Evolutionary conservation across 2,113 vertebrate species (phyloP).

Genomic region (Regulus satrapa): DNA sequence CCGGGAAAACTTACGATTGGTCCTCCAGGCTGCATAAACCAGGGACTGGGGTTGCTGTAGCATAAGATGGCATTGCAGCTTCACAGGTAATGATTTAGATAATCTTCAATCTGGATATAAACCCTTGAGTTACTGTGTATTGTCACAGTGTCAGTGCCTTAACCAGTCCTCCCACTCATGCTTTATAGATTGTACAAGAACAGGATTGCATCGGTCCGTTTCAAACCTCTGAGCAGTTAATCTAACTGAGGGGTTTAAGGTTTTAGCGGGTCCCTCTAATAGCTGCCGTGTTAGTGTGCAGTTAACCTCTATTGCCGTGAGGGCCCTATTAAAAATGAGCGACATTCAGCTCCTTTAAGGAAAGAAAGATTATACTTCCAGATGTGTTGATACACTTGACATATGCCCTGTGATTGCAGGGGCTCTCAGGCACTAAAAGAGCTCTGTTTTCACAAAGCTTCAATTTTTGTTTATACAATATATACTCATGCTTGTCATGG

Average conservation of each 20-base stretch:
- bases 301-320: constrained; percentile 59
- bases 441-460: background rate
- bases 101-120: background rate
- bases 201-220: background rate
- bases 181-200: constrained; percentile 1
- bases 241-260: constrained; percentile 45
- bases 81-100: constrained; percentile 1
- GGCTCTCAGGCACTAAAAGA: background rate
- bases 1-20: background rate
- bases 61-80: background rate
- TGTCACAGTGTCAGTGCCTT: background rate
- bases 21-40: background rate
- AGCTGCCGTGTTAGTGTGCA: background rate
- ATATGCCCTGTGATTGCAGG: constrained; percentile 22
- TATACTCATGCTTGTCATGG: background rate
- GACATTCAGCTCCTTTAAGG: constrained; percentile 10
- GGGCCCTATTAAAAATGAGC: constrained; percentile 53
- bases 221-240: constrained; percentile 33
- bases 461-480: constrained; percentile 16
- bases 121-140: background rate
- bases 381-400: constrained; percentile 47
- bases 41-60: background rate
- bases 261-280: constrained; percentile 50
- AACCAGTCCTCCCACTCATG: background rate
- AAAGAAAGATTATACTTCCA: constrained; percentile 35